Conservation (phyloP, 2,888 invertebrate genomes). For the Leucophenga maculata region DNA sequence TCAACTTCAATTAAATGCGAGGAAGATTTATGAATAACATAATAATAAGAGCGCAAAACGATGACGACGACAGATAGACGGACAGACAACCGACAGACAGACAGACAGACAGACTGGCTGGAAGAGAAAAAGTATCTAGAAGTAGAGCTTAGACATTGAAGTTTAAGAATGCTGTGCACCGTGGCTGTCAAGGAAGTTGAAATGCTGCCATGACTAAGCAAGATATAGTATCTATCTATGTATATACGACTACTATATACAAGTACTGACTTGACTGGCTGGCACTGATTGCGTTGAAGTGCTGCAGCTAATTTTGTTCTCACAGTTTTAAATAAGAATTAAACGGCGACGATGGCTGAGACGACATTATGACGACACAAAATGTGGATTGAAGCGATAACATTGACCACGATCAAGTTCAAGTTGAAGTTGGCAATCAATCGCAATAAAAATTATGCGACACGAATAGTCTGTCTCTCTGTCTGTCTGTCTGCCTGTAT, state of each 20-base stretch:
- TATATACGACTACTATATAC: background rate
- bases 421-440: conserved; percentile 30
- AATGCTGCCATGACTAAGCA: conserved; percentile 25
- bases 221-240: conserved; percentile 7
- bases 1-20: conserved; percentile 47
- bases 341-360: conserved; percentile 40
- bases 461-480: background rate
- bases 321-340: conserved; percentile 43
- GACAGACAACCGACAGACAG: no score
- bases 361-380: background rate
- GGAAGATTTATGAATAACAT: conserved; percentile 48
- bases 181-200: conserved; percentile 13
- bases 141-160: no score
- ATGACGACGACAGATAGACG: background rate
- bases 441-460: conserved; percentile 23
- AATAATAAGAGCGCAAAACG: conserved; percentile 40
- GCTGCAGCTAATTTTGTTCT: conserved; percentile 47
- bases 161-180: background rate
- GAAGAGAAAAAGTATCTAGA: background rate
- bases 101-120: no score
- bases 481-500: background rate
- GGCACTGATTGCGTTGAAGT: conserved; percentile 27
- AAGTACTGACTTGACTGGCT: background rate
- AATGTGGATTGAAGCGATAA: conserved; percentile 18
- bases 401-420: conserved; percentile 35